Conservation (phyloP, 1,140 invertebrate species). For the Propsilocerus akamusi region DNA sequence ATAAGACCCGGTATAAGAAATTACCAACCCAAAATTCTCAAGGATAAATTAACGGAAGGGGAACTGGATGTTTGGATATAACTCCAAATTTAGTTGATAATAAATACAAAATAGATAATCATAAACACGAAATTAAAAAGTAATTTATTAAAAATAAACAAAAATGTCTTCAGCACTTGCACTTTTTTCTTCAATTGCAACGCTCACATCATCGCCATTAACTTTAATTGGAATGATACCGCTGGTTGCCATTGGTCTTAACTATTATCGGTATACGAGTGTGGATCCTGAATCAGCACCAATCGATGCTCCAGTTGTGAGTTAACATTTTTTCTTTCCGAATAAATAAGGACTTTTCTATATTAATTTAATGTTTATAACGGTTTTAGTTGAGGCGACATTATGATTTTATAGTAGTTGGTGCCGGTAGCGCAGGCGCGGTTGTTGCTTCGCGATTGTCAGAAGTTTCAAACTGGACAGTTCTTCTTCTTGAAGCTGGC, state of each 20-base stretch:
- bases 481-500: conserved; percentile 68
- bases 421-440: conserved; percentile 82
- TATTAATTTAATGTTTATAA: background rate
- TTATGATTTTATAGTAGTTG: conserved; percentile 72
- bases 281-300: conserved; percentile 66
- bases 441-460: conserved; percentile 81
- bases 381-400: conserved; percentile 38
- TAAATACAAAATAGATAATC: background rate
- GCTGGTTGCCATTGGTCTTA: conserved; percentile 55
- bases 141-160: background rate
- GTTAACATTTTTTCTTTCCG: conserved; percentile 13
- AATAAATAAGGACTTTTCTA: background rate
- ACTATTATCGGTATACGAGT: conserved; percentile 60
- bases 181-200: conserved; percentile 13
- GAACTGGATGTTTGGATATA: conserved; percentile 7
- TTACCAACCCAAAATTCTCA: conserved; percentile 42
- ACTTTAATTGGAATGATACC: conserved; percentile 55
- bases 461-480: conserved; percentile 56
- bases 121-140: background rate
- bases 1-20: conserved; percentile 38
- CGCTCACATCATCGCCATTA: conserved; percentile 25
- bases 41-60: conserved; percentile 14
- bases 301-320: conserved; percentile 45
- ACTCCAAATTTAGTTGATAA: background rate
- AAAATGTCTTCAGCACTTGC: background rate